Percentiles rank a stretch among this genome's conserved stretches.
phyloP scores from a whole-genome alignment of 92 coral and sea anemone species.

The Palythoa grandiflora region DNA sequence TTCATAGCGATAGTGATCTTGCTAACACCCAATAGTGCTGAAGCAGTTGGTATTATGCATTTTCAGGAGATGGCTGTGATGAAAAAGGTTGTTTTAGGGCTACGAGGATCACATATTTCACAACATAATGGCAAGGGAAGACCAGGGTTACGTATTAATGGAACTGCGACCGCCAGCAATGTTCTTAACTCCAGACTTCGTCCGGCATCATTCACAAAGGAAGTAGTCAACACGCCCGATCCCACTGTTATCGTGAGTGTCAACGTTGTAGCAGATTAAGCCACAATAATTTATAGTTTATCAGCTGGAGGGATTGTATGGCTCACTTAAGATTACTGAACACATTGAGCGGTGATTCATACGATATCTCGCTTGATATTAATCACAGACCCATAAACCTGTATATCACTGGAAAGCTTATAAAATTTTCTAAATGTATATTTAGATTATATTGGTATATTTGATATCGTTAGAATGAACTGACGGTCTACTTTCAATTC shows the following conservation, averaged over 20 bases:
- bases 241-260: slow-evolving; percentile 95
- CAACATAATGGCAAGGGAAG: slow-evolving; percentile 46
- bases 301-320: background rate
- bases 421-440: no score
- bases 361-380: no score
- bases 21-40: background rate
- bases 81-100: slow-evolving; percentile 85
- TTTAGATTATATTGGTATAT: no score
- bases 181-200: slow-evolving; percentile 61
- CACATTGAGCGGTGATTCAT: no score
- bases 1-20: background rate
- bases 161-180: slow-evolving; percentile 65
- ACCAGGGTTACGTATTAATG: slow-evolving; percentile 38
- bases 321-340: no score
- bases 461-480: no score
- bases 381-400: no score
- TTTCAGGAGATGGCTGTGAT: slow-evolving; percentile 92
- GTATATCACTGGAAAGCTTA: no score
- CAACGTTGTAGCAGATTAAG: background rate
- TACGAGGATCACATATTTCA: slow-evolving; percentile 59
- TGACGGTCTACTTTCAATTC: background rate
- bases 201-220: slow-evolving; percentile 56
- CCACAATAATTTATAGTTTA: background rate
- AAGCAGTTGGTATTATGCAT: background rate
- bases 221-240: slow-evolving; percentile 71